phyloP scores from a whole-genome alignment of 2,797 vertebrate species.

The Mormyrus hasselquistii region DNA sequence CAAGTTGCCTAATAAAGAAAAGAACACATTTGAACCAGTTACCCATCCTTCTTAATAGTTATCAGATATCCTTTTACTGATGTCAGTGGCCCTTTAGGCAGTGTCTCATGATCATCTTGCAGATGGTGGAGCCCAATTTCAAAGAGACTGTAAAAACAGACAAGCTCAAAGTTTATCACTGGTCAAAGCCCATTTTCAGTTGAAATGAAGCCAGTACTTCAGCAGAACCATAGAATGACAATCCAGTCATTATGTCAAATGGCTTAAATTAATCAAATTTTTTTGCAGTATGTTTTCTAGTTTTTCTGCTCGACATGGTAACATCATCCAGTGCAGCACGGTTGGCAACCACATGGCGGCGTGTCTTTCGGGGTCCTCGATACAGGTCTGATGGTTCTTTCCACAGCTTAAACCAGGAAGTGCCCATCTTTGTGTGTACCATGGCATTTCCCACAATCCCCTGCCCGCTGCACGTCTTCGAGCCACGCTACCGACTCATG shows the following conservation, averaged over 20 bases:
- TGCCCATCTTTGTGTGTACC: conserved; percentile 91
- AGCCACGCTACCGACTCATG: conserved; percentile 87
- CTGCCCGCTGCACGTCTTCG: conserved; percentile 85
- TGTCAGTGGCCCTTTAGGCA: not conserved
- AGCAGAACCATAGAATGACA: not conserved
- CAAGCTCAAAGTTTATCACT: not conserved
- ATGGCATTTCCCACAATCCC: conserved; percentile 92
- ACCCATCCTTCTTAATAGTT: not conserved
- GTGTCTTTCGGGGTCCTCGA: not conserved
- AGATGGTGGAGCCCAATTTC: not conserved
- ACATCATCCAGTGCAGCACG: not conserved
- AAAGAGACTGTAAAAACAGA: not conserved
- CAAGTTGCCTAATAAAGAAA: not conserved
- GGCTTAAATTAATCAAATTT: not conserved
- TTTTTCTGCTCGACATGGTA: not conserved
- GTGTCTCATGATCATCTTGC: not conserved
- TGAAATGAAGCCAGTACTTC: not conserved
- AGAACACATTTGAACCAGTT: not conserved
- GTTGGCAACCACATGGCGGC: not conserved
- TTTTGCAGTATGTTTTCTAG: not conserved
- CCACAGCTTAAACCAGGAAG: conserved; percentile 83
- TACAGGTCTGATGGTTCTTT: not conserved
- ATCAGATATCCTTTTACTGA: not conserved
- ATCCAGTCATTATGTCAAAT: not conserved
- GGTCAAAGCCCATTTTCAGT: not conserved